phyloP scores from a whole-genome alignment of 2,113 vertebrate genomes.

The Cariama cristata region DNA sequence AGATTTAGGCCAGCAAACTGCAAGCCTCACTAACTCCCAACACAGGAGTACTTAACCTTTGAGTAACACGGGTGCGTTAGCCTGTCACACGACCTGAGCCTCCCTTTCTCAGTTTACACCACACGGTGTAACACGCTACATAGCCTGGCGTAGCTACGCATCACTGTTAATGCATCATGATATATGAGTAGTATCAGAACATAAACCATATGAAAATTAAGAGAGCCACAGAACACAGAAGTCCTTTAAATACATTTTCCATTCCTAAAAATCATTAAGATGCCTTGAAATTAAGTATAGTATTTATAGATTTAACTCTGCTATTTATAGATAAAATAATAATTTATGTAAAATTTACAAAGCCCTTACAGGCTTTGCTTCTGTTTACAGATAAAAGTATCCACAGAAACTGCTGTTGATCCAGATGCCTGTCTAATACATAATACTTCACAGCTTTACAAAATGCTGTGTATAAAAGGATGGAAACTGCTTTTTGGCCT shows the following conservation, averaged over 20 bases:
- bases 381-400: conserved; percentile 64
- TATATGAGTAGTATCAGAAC: neutral
- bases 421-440: conserved; percentile 61
- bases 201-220: neutral
- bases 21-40: conserved; percentile 4
- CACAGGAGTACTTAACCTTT: neutral
- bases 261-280: neutral
- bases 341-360: conserved; percentile 30
- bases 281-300: neutral
- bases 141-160: fast-evolving
- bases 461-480: conserved; percentile 24
- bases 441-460: conserved; percentile 60
- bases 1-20: conserved; percentile 7
- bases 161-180: neutral
- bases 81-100: neutral
- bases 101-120: neutral
- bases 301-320: neutral
- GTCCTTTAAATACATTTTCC: neutral
- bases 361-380: conserved; percentile 10
- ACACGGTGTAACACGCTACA: neutral
- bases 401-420: conserved; percentile 4
- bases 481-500: conserved; percentile 63
- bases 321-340: neutral
- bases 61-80: neutral
- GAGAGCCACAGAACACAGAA: neutral